These are phyloP conservation scores for Triplophysa yarkandensis DNA, from an alignment of 2,797 vertebrate genomes.

Conservation along the genomic window DNA sequence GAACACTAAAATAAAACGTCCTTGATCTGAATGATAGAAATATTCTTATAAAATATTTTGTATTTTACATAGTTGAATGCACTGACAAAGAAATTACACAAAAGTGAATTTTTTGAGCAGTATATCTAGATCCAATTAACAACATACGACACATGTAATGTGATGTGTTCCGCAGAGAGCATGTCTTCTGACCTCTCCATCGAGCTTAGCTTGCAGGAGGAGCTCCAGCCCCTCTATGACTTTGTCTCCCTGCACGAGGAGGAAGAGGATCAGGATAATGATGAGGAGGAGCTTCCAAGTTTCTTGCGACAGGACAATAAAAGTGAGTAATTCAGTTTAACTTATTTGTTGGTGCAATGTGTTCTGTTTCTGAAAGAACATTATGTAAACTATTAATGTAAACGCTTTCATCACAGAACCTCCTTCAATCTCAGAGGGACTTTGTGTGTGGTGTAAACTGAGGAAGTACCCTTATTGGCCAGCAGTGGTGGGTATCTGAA, in stretches of 20 bases:
- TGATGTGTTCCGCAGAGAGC: constrained; percentile 63
- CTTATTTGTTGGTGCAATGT: background rate
- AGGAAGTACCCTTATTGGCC: constrained; percentile 90
- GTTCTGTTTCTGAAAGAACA: background rate
- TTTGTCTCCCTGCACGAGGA: constrained; percentile 61
- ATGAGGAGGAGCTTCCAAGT: constrained; percentile 84
- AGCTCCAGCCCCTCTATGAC: constrained; percentile 48
- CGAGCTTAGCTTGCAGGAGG: constrained; percentile 68
- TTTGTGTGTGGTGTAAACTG: constrained; percentile 89
- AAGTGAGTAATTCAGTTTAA: constrained; percentile 53
- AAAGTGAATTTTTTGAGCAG: too few species aligned
- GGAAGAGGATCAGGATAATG: constrained; percentile 71
- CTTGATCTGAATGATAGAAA: too few species aligned
- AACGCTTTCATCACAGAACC: constrained; percentile 69
- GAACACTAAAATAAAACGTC: too few species aligned
- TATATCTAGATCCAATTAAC: too few species aligned
- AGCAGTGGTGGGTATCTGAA: constrained; percentile 80
- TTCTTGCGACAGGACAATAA: constrained; percentile 76
- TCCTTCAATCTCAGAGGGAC: constrained; percentile 77
- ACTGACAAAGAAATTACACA: too few species aligned
- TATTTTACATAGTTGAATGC: too few species aligned
- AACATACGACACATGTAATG: too few species aligned
- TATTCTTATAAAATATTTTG: too few species aligned
- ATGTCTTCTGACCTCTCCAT: constrained; percentile 73
- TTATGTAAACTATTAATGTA: background rate